A percentile compares a stretch with the other conserved stretches of the same genome.
phyloP scores from a whole-genome alignment of 2,888 invertebrate species.

The Rambutsinella grinnellia region DNA sequence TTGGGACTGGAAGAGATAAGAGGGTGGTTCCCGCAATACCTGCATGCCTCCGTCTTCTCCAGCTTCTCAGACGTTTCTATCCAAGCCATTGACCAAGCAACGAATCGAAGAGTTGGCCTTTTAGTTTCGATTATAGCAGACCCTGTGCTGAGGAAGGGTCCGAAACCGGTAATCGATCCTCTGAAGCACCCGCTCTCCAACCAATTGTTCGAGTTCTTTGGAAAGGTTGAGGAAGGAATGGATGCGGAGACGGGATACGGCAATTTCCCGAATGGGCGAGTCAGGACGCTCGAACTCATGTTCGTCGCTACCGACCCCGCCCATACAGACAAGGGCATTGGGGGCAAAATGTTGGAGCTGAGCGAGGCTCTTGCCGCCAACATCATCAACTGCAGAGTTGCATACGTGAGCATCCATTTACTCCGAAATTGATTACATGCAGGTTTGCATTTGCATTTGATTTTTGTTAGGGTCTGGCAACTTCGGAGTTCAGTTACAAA shows the following conservation, averaged over 20 bases:
- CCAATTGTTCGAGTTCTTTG: constrained; percentile 29
- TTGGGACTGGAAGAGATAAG: constrained; percentile 3
- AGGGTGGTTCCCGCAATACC: constrained; percentile 22
- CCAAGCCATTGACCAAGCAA: constrained; percentile 24
- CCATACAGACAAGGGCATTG: constrained; percentile 12
- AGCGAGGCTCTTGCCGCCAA: constrained; percentile 22
- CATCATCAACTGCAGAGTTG: constrained; percentile 20
- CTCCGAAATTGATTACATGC: too few species aligned
- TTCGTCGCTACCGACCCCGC: neutral
- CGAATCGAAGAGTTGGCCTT: constrained; percentile 9
- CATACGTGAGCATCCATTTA: too few species aligned
- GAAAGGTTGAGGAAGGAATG: constrained; percentile 5
- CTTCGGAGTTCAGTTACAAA: constrained; percentile 37
- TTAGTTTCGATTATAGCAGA: constrained; percentile 12
- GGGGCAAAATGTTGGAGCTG: constrained; percentile 5
- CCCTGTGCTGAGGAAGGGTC: neutral
- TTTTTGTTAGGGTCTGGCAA: constrained; percentile 21
- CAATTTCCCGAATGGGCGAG: too few species aligned
- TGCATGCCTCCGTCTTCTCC: constrained; percentile 5
- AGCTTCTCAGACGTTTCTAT: constrained; percentile 21
- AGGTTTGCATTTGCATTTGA: too few species aligned
- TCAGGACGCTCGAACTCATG: constrained; percentile 17
- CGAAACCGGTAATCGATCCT: neutral
- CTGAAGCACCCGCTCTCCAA: constrained; percentile 5
- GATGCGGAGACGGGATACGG: neutral